Conservation (phyloP, 2,888 invertebrate genomes). For the Trichogramma evanescens region DNA sequence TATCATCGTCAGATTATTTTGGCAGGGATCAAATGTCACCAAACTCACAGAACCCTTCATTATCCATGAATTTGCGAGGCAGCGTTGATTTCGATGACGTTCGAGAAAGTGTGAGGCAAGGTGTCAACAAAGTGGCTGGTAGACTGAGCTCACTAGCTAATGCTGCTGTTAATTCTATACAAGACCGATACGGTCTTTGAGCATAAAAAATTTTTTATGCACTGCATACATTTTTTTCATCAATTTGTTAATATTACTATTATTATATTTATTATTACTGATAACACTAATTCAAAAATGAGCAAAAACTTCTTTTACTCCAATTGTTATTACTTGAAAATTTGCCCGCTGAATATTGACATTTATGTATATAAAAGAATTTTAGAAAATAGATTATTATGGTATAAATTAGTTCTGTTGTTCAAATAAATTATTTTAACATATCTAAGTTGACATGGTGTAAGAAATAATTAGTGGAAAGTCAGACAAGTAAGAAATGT, state of each 20-base stretch:
- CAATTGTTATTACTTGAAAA: slow-evolving; percentile 15
- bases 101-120: slow-evolving; percentile 92
- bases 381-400: slow-evolving; percentile 15
- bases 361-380: slow-evolving; percentile 23
- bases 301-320: slow-evolving; percentile 8
- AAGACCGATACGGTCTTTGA: slow-evolving; percentile 55
- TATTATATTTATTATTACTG: slow-evolving; percentile 2
- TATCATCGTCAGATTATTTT: slow-evolving; percentile 96
- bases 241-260: background rate
- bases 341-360: slow-evolving; percentile 25
- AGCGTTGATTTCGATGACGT: slow-evolving; percentile 83
- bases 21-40: slow-evolving; percentile 52
- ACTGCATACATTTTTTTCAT: too few species aligned
- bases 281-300: slow-evolving; percentile 9
- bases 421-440: background rate
- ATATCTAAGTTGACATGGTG: too few species aligned
- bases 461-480: background rate
- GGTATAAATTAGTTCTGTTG: slow-evolving; percentile 2
- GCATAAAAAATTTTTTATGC: slow-evolving; percentile 5
- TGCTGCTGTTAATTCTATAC: slow-evolving; percentile 88
- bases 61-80: slow-evolving; percentile 36
- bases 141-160: slow-evolving; percentile 89
- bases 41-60: slow-evolving; percentile 36
- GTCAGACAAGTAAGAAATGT: background rate
- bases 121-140: slow-evolving; percentile 97